Base-by-base conservation (phyloP, 1,140 invertebrate species). In the Musca vetustissima region DNA sequence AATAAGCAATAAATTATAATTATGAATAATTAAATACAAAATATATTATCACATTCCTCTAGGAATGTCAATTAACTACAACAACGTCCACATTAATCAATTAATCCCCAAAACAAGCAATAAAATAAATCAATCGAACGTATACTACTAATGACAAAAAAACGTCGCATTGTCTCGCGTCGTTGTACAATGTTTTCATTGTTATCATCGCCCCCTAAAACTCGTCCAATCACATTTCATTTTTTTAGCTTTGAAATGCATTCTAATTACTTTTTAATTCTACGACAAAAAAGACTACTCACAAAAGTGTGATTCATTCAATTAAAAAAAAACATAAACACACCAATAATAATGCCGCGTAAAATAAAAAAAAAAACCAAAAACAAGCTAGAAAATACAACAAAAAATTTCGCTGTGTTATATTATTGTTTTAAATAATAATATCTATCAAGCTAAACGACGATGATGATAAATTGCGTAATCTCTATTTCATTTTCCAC, bases 391-490 rank as follows among this genome's bases (percentile, higher is more conserved):
- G n/a, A n/a, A n/a, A n/a, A n/a, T n/a, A 11, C 49, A 52, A 52
- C 9, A n/a, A 57, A 22, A 25, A 57, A 28, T n/a, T n/a, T 3
- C n/a, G 19, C 21, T 24, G 2, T 24, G 24, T 24, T 43, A 43
- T 13, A 43, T 43, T 9, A 2, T 13, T 43, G 1, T 43, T 43
- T 57, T 57, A 57, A 57, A n/a, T n/a, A 15, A 15, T 3, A 28
- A 57, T 43, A 36, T 19, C 32, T 4, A 36, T 36, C 57, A 61
- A 61, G 6, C 28, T 43, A 43, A 17, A 36, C 22, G n/a, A n/a
- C n/a, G n/a, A n/a, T 28, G 11, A 43, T 32, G 28, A 61, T 61
- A 61, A 61, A 61, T 61, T 61, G 57, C 57, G 57, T 61, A 61
- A 61, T 61, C 57, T 61, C n/a, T n/a, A n/a, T n/a, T n/a, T n/a